Evolutionary conservation across 2,797 vertebrate species (phyloP).

Genomic region (Mus spretus): DNA sequence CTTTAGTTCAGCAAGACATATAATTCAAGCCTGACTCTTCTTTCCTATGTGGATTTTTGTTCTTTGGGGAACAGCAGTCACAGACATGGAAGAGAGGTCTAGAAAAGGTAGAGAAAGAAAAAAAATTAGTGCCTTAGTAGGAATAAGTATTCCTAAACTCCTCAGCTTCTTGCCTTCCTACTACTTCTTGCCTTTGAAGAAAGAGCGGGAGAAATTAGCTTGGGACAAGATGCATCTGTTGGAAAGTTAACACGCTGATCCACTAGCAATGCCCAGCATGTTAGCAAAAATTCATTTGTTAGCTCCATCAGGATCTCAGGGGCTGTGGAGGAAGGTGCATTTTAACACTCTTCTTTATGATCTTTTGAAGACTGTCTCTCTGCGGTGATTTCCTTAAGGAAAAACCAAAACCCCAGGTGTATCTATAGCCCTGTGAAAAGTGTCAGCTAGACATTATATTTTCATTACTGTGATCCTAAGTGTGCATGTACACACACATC

Average conservation of each 20-base stretch:
- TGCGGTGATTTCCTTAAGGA: slow-evolving; percentile 12
- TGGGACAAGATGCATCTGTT: slow-evolving; percentile 59
- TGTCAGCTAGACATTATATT: neutral
- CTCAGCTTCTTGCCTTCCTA: neutral
- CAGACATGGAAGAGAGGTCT: neutral
- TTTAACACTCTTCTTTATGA: slow-evolving; percentile 36
- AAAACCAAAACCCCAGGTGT: neutral
- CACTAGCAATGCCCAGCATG: neutral
- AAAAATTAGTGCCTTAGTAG: neutral
- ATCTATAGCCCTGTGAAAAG: neutral
- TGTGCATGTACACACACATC: neutral
- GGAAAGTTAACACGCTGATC: slow-evolving; percentile 14
- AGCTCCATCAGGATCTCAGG: neutral
- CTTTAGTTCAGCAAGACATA: slow-evolving; percentile 35
- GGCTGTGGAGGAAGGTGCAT: neutral
- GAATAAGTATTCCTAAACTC: neutral
- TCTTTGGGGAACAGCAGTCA: slow-evolving; percentile 61
- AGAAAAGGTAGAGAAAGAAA: slow-evolving; percentile 38
- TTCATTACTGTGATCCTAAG: neutral
- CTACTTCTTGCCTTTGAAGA: slow-evolving; percentile 42
- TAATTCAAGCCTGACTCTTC: slow-evolving; percentile 45
- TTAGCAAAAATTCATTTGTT: slow-evolving; percentile 62
- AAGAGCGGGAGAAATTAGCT: slow-evolving; percentile 37
- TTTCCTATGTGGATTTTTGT: slow-evolving; percentile 63
- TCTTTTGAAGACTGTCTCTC: slow-evolving; percentile 52